Conservation (phyloP, 2,888 invertebrate genomes). For the Hydraecia micacea region DNA sequence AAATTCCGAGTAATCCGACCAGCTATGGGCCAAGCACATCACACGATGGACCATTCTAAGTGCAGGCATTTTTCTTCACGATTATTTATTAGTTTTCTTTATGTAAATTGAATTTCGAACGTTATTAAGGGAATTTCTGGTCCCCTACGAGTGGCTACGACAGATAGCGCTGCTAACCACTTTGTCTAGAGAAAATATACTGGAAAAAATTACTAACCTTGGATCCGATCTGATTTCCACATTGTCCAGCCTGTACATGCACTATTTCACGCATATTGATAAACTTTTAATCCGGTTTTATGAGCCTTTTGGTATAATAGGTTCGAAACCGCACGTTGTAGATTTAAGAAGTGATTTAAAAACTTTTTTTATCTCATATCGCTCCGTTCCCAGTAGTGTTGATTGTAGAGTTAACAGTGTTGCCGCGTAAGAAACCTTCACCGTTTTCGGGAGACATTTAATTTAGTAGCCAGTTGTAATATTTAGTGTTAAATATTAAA, state of each 20-base stretch:
- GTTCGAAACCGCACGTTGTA: slow-evolving; percentile 55
- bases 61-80: slow-evolving; percentile 7
- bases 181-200: slow-evolving; percentile 19
- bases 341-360: slow-evolving; percentile 53
- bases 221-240: slow-evolving; percentile 98
- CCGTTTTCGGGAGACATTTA: slow-evolving; percentile 18
- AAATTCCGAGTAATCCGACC: background rate
- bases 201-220: slow-evolving; percentile 91
- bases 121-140: slow-evolving; percentile 5
- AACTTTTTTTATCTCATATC: slow-evolving; percentile 56
- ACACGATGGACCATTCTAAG: slow-evolving; percentile 31
- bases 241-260: slow-evolving; percentile 97
- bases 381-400: slow-evolving; percentile 56
- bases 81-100: background rate
- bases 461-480: slow-evolving; percentile 49
- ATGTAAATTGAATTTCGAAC: slow-evolving; percentile 41
- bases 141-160: background rate
- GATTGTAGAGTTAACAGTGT: slow-evolving; percentile 56
- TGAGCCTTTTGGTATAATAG: slow-evolving; percentile 36
- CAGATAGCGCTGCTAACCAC: slow-evolving; percentile 1
- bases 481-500: slow-evolving; percentile 14
- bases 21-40: slow-evolving; percentile 2
- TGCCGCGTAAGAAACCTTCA: slow-evolving; percentile 39
- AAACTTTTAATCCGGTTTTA: slow-evolving; percentile 28
- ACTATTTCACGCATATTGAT: slow-evolving; percentile 97